Percentiles rank a stretch among this genome's conserved stretches.
phyloP scores from a whole-genome alignment of 2,888 invertebrate genomes.

The Dolomedes plantarius region DNA sequence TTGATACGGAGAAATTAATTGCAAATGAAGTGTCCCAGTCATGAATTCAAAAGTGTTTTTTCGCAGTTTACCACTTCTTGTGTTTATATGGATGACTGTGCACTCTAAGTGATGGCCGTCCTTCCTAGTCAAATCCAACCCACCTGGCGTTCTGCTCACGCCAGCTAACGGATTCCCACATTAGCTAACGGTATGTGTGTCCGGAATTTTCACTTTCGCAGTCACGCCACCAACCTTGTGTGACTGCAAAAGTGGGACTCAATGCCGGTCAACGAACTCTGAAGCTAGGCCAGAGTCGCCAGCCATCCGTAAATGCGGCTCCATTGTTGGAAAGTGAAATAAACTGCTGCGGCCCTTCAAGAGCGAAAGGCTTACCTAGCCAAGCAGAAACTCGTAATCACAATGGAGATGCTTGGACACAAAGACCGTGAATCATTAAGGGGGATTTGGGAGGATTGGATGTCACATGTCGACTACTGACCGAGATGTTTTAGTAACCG shows the following conservation, averaged over 20 bases:
- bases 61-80: no score
- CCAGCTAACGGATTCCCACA: constrained; percentile 6
- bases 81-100: neutral
- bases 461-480: constrained; percentile 27
- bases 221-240: constrained; percentile 57
- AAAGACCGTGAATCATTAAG: constrained; percentile 44
- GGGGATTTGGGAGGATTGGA: constrained; percentile 33
- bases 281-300: constrained; percentile 44
- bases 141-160: neutral
- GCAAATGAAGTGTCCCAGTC: no score
- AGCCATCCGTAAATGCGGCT: constrained; percentile 55
- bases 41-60: no score
- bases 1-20: no score
- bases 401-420: constrained; percentile 37
- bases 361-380: constrained; percentile 67
- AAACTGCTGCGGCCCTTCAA: constrained; percentile 58
- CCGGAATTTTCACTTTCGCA: constrained; percentile 59
- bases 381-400: constrained; percentile 55
- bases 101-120: neutral
- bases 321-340: constrained; percentile 67
- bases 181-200: constrained; percentile 21
- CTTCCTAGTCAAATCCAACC: neutral
- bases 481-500: constrained; percentile 44
- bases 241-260: constrained; percentile 46
- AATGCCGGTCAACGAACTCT: constrained; percentile 55